Conservation (phyloP, 2,797 vertebrate species). For the Kryptolebias ocellatus region DNA sequence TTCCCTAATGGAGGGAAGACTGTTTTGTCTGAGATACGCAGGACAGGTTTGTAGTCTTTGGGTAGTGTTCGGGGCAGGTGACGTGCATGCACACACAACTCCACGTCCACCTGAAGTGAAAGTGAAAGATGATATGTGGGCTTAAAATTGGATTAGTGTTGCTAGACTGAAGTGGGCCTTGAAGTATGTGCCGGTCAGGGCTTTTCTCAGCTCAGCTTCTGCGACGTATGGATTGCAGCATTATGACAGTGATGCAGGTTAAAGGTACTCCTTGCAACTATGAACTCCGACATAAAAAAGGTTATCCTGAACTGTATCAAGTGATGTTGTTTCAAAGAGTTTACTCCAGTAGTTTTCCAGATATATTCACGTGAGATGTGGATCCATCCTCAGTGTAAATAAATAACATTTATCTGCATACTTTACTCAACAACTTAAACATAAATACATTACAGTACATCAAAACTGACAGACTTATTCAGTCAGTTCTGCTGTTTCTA, state of each 20-base stretch:
- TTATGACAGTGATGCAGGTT: conserved; percentile 13
- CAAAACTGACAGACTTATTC: no score
- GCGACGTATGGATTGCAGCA: conserved; percentile 13
- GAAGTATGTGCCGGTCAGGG: conserved; percentile 54
- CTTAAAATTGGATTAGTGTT: conserved; percentile 58
- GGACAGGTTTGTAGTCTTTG: conserved; percentile 80
- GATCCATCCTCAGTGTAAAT: no score
- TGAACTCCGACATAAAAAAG: no score
- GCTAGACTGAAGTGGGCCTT: conserved; percentile 46
- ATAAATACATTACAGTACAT: no score
- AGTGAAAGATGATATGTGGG: conserved; percentile 43
- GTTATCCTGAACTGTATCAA: no score
- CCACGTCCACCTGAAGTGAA: conserved; percentile 36
- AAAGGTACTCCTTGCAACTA: no score
- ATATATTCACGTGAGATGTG: no score
- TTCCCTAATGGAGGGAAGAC: conserved; percentile 64
- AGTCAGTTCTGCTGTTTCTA: no score
- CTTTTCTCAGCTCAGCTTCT: conserved; percentile 38
- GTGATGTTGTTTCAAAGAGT: no score
- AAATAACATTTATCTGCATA: no score
- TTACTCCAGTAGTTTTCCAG: no score
- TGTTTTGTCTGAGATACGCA: conserved; percentile 81
- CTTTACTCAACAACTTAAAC: no score
- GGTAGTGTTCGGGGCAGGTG: conserved; percentile 70
- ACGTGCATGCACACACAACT: conserved; percentile 52